phyloP scores from a whole-genome alignment of 2,113 vertebrate species.

The Daboia siamensis region DNA sequence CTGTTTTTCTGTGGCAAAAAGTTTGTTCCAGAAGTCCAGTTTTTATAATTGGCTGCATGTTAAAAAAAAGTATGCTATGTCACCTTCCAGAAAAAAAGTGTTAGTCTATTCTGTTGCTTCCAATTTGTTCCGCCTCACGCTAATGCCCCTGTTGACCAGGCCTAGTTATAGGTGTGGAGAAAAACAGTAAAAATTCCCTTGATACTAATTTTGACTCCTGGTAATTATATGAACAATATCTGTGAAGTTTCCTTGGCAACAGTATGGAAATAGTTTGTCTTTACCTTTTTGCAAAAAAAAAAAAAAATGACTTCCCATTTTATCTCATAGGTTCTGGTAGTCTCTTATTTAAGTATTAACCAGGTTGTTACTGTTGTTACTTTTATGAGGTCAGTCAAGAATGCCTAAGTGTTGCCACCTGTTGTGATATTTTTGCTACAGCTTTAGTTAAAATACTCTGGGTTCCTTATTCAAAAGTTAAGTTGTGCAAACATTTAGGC shows the following conservation, averaged over 20 bases:
- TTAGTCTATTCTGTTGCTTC: neutral
- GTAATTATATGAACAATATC: neutral
- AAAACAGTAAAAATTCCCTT: neutral
- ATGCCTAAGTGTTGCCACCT: neutral
- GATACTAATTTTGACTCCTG: neutral
- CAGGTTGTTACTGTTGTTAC: neutral
- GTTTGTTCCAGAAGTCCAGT: neutral
- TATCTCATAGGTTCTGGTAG: neutral
- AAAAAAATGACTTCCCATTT: neutral
- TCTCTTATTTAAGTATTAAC: neutral
- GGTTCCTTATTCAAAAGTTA: neutral
- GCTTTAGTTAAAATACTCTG: neutral
- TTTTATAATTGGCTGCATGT: neutral
- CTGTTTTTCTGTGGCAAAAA: neutral
- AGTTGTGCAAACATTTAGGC: neutral
- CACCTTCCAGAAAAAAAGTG: neutral
- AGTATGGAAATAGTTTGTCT: neutral
- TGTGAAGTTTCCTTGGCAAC: neutral
- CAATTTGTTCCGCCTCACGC: neutral
- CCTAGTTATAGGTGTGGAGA: neutral
- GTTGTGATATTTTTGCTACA: neutral
- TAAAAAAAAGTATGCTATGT: neutral
- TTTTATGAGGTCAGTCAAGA: neutral
- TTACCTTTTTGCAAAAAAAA: neutral
- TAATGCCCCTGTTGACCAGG: neutral